Evolutionary conservation across 2,797 vertebrate species (phyloP).

Genomic region (Lagocephalus sceleratus): DNA sequence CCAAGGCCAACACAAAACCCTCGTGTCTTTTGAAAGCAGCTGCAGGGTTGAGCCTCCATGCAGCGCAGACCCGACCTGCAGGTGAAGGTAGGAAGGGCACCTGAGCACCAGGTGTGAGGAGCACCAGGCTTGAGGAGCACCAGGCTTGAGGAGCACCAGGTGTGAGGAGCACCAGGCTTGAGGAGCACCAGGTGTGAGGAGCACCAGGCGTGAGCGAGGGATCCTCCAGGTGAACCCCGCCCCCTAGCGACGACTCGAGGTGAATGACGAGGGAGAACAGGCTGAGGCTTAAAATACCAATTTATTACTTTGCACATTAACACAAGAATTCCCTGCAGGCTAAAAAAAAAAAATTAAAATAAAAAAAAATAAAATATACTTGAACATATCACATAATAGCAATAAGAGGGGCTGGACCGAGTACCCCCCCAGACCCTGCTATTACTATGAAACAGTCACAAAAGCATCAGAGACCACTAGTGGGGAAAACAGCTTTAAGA

Average conservation of each 20-base stretch:
- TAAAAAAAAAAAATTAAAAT: slow-evolving; percentile 81
- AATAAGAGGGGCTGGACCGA: slow-evolving; percentile 73
- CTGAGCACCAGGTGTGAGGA: too few species aligned
- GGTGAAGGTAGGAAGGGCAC: too few species aligned
- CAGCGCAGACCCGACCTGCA: too few species aligned
- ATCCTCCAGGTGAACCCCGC: slow-evolving; percentile 26
- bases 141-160: too few species aligned
- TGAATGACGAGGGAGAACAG: slow-evolving; percentile 56
- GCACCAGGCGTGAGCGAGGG: too few species aligned
- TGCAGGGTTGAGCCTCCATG: too few species aligned
- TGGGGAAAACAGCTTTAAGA: slow-evolving; percentile 26
- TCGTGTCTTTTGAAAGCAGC: too few species aligned
- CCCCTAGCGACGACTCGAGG: slow-evolving; percentile 42
- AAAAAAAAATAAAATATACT: slow-evolving; percentile 71
- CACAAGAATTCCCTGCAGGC: slow-evolving; percentile 97
- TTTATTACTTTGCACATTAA: slow-evolving; percentile 96
- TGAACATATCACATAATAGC: slow-evolving; percentile 75
- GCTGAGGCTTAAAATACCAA: slow-evolving; percentile 91
- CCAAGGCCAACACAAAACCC: too few species aligned
- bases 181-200: too few species aligned
- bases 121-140: too few species aligned
- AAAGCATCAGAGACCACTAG: slow-evolving; percentile 81
- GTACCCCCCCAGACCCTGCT: slow-evolving; percentile 75
- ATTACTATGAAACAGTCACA: slow-evolving; percentile 89
- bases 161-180: too few species aligned